A percentile compares a stretch with the other conserved stretches of the same genome.
Evolutionary conservation across 1,140 invertebrate species (phyloP).

Genomic region (Drosophila kepulauana): DNA sequence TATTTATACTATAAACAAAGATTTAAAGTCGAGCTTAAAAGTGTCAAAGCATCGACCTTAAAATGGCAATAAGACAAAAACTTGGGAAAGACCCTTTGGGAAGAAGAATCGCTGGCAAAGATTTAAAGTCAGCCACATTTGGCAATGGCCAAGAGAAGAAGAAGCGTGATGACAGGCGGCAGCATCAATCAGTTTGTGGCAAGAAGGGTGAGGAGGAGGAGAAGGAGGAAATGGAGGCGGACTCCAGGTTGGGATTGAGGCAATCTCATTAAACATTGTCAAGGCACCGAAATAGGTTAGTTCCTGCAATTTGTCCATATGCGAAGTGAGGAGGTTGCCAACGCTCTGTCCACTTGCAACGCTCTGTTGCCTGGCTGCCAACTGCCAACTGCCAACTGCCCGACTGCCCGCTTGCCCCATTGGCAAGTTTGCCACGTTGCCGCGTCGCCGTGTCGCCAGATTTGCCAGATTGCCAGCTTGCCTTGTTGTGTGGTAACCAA

Average conservation of each 20-base stretch:
- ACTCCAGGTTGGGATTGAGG: neutral
- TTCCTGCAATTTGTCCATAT: slow-evolving; percentile 77
- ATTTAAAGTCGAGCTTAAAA: neutral
- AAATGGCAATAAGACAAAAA: neutral
- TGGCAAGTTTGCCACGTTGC: neutral
- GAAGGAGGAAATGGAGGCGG: neutral
- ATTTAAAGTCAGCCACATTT: slow-evolving; percentile 12
- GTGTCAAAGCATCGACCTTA: neutral
- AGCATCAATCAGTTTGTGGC: neutral
- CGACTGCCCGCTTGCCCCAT: slow-evolving; percentile 10
- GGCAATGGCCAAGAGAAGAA: slow-evolving; percentile 2
- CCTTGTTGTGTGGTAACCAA: slow-evolving; percentile 59
- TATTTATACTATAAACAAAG: neutral
- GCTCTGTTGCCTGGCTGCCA: slow-evolving; percentile 4
- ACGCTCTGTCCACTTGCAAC: slow-evolving; percentile 26
- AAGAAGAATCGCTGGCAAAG: neutral
- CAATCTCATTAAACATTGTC: slow-evolving; percentile 55
- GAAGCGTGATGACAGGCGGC: neutral
- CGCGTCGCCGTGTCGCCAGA: neutral
- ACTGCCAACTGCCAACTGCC: neutral
- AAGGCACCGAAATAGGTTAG: slow-evolving; percentile 49
- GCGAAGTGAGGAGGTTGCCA: slow-evolving; percentile 24
- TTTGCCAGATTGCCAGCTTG: slow-evolving; percentile 10
- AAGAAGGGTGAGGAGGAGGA: neutral
- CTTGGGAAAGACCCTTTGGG: neutral